Evolutionary conservation across 2,888 invertebrate genomes (phyloP), one percentile per base, ranked within the genome.

Genomic region (Acronicta leporina): DNA sequence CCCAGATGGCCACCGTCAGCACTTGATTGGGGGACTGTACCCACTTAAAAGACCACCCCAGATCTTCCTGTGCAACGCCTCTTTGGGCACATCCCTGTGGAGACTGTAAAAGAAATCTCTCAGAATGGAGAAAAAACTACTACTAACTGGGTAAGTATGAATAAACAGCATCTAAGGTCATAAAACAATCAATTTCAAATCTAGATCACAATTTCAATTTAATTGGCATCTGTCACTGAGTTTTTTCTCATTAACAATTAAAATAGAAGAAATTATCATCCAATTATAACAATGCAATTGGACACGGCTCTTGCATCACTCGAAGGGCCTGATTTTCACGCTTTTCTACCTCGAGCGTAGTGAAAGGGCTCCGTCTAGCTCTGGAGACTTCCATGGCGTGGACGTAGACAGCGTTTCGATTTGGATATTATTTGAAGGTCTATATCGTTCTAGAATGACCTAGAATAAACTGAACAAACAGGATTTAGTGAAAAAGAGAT

Each of bases 331-430:
- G 77, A 79, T 81, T 81, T 82, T 87, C 82, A 76, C 80, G 71
- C 79, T 85, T 88, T 88, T 88, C 85, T 82, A 81, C 38, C 38
- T n/a, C n/a, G 38, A 6, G 62, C 54, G 66, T 55, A 73, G 89
- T 87, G 89, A 89, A 89, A 89, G 89, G 89, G 87, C 83, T 62
- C 43, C 44, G 52, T 63, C 83, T 82, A 78, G 86, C 83, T 63
- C 84, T 82, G 78, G 86, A 84, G 80, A 56, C 67, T 86, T 87
- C 84, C 60, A 54, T 54, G 48, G 43, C 15, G 20, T 40, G 41
- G 49, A 41, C n/a, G 65, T 13, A 56, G 71, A 33, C 33, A 11
- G 11, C 41, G 13, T 49, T 49, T 16, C 13, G 27, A 3, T 13
- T 56, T 54, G 10, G 30, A 44, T 41, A 40, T 20, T 13, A 8